Conservation (phyloP, 2,797 vertebrate species). For the Enteromius paludinosus region DNA sequence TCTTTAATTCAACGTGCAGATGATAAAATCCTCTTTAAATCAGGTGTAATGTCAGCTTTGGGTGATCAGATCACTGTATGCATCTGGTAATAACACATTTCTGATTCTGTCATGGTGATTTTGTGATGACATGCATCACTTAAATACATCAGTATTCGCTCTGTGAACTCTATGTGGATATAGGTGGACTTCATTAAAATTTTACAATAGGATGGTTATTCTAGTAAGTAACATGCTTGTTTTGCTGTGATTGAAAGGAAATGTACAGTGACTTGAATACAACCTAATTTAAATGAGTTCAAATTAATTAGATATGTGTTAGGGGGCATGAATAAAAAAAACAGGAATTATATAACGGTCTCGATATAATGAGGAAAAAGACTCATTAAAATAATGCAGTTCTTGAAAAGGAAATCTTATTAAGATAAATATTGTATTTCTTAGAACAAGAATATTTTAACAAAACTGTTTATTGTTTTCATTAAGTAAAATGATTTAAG, state of each 20-base stretch:
- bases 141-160: background rate
- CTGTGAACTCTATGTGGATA: background rate
- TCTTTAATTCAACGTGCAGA: background rate
- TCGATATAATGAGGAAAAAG: background rate
- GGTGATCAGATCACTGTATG: background rate
- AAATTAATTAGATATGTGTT: background rate
- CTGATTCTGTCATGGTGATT: background rate
- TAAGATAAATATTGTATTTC: background rate
- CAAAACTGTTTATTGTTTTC: background rate
- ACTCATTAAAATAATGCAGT: background rate
- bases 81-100: background rate
- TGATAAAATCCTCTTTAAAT: background rate
- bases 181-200: background rate
- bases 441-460: background rate
- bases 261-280: background rate
- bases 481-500: background rate
- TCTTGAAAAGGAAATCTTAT: background rate
- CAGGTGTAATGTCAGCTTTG: background rate
- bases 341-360: background rate
- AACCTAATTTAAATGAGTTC: background rate
- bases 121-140: background rate
- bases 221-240: background rate
- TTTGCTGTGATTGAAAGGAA: background rate
- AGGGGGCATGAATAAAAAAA: background rate
- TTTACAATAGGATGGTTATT: background rate